phyloP scores from a whole-genome alignment of 1,140 invertebrate genomes.

The Laupala kohalensis region DNA sequence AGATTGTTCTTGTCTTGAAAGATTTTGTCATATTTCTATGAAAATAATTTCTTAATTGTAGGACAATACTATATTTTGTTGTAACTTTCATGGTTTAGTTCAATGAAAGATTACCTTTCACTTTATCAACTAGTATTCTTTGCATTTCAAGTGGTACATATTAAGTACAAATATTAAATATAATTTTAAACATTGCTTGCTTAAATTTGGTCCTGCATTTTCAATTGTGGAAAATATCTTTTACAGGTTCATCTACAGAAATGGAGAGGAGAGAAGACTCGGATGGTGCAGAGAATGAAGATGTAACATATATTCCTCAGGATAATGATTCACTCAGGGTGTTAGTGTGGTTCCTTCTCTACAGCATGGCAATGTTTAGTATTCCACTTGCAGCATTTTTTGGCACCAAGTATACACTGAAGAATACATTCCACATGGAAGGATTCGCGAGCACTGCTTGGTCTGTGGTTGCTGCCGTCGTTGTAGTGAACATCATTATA shows the following conservation, averaged over 20 bases:
- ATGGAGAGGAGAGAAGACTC: not conserved
- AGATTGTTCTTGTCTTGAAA: too few relatives aligned
- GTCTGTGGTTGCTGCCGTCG: constrained; percentile 57
- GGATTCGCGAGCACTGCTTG: constrained; percentile 50
- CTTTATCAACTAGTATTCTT: too few relatives aligned
- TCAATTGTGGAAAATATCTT: not conserved
- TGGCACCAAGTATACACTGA: constrained; percentile 43
- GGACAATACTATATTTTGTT: too few relatives aligned
- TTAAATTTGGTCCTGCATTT: not conserved
- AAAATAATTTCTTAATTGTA: too few relatives aligned
- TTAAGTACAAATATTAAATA: not conserved
- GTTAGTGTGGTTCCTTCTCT: constrained; percentile 54
- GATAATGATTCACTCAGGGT: constrained; percentile 23
- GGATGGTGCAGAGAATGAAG: not conserved
- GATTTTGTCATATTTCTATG: too few relatives aligned
- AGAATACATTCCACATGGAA: constrained; percentile 43
- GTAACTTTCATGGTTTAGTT: too few relatives aligned
- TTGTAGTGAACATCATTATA: constrained; percentile 66
- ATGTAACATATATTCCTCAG: not conserved
- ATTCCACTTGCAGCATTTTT: constrained; percentile 64
- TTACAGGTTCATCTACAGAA: too few relatives aligned
- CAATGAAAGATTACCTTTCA: too few relatives aligned
- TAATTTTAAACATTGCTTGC: too few relatives aligned
- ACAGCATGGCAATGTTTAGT: constrained; percentile 69
- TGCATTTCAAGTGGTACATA: too few relatives aligned